These are phyloP conservation scores for Bombus consobrinus DNA, from an alignment of 1,140 invertebrate genomes.

Conservation along the genomic window DNA sequence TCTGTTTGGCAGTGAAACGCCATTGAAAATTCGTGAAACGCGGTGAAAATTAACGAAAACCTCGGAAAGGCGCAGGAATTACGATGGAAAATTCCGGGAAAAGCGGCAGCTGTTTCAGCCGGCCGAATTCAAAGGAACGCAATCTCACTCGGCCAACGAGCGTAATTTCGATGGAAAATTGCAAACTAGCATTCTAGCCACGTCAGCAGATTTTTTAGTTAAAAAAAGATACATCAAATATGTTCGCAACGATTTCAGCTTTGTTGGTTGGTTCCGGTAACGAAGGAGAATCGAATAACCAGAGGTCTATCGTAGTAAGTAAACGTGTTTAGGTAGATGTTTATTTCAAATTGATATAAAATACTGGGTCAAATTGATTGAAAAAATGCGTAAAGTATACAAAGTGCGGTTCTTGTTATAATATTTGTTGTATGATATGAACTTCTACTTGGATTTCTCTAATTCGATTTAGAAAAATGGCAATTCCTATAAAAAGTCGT, in stretches of 20 bases:
- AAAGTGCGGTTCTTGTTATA: no score
- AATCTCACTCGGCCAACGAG: background rate
- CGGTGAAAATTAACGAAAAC: conserved; percentile 17
- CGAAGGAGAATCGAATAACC: no score
- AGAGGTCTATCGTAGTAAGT: no score
- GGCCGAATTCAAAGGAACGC: conserved; percentile 11
- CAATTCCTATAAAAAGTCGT: no score
- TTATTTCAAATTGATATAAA: no score
- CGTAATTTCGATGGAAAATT: background rate
- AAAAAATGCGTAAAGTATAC: no score
- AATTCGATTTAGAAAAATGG: no score
- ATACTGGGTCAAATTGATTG: no score
- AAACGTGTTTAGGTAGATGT: no score
- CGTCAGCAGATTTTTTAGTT: background rate
- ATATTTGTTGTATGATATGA: no score
- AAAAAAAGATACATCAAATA: background rate
- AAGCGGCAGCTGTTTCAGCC: background rate
- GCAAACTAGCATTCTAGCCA: background rate
- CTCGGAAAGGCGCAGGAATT: background rate
- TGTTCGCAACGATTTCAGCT: background rate
- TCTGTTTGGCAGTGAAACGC: background rate
- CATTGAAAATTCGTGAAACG: background rate
- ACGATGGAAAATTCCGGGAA: background rate
- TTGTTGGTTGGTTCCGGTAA: background rate
- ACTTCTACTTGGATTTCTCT: no score